Evolutionary conservation across 2,797 vertebrate genomes (phyloP).

Genomic region (Thamnophis elegans): DNA sequence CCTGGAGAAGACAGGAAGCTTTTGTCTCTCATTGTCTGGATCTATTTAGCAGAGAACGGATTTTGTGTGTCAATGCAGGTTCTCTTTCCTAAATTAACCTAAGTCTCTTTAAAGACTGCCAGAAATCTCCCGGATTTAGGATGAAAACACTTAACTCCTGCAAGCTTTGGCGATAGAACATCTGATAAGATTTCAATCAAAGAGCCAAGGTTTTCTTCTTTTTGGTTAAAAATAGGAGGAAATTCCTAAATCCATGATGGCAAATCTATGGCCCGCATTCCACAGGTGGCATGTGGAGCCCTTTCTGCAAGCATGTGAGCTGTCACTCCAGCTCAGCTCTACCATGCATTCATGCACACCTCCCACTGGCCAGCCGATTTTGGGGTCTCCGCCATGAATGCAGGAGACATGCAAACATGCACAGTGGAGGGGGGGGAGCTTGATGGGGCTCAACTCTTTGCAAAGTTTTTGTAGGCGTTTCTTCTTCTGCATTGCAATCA

Average conservation of each 20-base stretch:
- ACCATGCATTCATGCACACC: too few relatives aligned
- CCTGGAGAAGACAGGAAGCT: neutral
- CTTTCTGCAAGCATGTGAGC: too few relatives aligned
- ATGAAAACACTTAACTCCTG: neutral
- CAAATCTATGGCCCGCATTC: too few relatives aligned
- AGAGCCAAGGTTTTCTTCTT: neutral
- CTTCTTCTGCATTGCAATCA: neutral
- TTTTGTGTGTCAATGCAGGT: neutral
- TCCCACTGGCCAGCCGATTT: too few relatives aligned
- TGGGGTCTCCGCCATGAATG: too few relatives aligned
- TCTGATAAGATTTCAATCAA: neutral
- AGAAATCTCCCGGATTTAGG: neutral
- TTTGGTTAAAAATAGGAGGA: neutral
- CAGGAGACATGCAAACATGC: too few relatives aligned
- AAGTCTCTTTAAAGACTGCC: neutral
- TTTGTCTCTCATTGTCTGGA: neutral
- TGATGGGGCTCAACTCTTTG: neutral
- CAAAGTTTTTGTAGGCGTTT: neutral
- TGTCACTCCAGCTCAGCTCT: too few relatives aligned
- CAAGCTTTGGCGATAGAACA: neutral
- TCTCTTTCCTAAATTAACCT: neutral
- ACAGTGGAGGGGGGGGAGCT: too few relatives aligned
- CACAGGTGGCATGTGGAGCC: too few relatives aligned
- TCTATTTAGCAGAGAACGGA: neutral
- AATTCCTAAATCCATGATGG: too few relatives aligned